A percentile compares a stretch with the other conserved stretches of the same genome.
phyloP scores from a whole-genome alignment of 2,888 invertebrate genomes.

The Macrostomum cliftonense region DNA sequence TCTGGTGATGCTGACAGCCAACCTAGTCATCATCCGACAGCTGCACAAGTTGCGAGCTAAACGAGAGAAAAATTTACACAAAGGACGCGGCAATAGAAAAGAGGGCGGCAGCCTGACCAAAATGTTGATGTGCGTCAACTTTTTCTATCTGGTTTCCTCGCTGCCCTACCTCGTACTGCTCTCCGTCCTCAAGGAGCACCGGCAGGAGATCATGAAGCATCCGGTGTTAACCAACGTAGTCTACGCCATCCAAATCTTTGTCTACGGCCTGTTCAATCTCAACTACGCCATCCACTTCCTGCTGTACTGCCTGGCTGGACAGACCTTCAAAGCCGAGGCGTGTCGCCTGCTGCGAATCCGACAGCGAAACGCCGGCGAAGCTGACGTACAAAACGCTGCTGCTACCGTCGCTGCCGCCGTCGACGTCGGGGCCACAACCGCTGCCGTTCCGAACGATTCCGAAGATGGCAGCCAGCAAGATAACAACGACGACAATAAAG shows the following conservation, averaged over 20 bases:
- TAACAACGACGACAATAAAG: too few relatives aligned
- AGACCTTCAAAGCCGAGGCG: conserved; percentile 8
- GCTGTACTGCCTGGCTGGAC: conserved; percentile 10
- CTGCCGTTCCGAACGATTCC: too few relatives aligned
- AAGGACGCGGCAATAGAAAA: neutral
- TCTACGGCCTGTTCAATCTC: conserved; percentile 8
- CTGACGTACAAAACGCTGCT: too few relatives aligned
- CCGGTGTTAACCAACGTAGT: too few relatives aligned
- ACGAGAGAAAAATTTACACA: conserved; percentile 5
- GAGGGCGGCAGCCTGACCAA: conserved; percentile 6
- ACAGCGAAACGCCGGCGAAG: too few relatives aligned
- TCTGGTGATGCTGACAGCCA: conserved; percentile 9
- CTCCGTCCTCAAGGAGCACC: neutral
- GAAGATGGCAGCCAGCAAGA: too few relatives aligned
- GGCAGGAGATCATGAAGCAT: neutral
- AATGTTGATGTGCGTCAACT: conserved; percentile 7
- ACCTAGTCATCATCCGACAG: conserved; percentile 5
- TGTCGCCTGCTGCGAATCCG: conserved; percentile 2
- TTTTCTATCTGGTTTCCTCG: conserved; percentile 7
- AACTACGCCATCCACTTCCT: conserved; percentile 9
- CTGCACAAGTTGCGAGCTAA: conserved; percentile 2
- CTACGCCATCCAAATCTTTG: neutral
- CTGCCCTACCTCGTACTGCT: conserved; percentile 3
- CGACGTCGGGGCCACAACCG: too few relatives aligned
- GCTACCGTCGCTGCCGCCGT: too few relatives aligned